These are phyloP conservation scores for Mola mola DNA, from an alignment of 2,113 vertebrate genomes.

Conservation along the genomic window DNA sequence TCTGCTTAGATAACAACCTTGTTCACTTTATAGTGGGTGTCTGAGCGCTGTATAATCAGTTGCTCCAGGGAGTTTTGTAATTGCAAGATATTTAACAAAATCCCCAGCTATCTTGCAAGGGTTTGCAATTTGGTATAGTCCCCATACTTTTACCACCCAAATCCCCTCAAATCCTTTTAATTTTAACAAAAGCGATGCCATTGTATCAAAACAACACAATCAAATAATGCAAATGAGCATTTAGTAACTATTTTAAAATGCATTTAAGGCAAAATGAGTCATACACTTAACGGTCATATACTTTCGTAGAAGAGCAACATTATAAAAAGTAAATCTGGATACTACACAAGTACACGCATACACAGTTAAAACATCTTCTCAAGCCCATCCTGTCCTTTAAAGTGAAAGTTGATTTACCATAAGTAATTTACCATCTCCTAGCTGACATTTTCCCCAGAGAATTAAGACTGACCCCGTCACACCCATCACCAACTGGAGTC, in stretches of 20 bases:
- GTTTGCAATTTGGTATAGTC: slow-evolving; percentile 43
- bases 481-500: slow-evolving; percentile 26
- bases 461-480: slow-evolving; percentile 63
- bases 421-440: slow-evolving; percentile 52
- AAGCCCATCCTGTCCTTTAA: slow-evolving; percentile 59
- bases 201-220: slow-evolving; percentile 23
- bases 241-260: slow-evolving; percentile 13
- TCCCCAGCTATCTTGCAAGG: slow-evolving; percentile 41
- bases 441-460: slow-evolving; percentile 70
- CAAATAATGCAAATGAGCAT: neutral
- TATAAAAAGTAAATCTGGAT: too few species aligned
- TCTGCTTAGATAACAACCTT: slow-evolving; percentile 30
- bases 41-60: slow-evolving; percentile 62
- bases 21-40: slow-evolving; percentile 45
- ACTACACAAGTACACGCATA: slow-evolving; percentile 5
- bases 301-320: too few species aligned
- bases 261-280: neutral
- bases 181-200: slow-evolving; percentile 4
- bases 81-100: slow-evolving; percentile 68
- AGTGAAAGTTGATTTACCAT: slow-evolving; percentile 71
- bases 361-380: slow-evolving; percentile 44
- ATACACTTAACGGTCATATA: too few species aligned
- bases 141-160: slow-evolving; percentile 29
- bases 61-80: slow-evolving; percentile 56
- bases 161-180: slow-evolving; percentile 15